These are phyloP conservation scores for Laodelphax striatellus DNA, from an alignment of 1,140 invertebrate species.

Conservation along the genomic window DNA sequence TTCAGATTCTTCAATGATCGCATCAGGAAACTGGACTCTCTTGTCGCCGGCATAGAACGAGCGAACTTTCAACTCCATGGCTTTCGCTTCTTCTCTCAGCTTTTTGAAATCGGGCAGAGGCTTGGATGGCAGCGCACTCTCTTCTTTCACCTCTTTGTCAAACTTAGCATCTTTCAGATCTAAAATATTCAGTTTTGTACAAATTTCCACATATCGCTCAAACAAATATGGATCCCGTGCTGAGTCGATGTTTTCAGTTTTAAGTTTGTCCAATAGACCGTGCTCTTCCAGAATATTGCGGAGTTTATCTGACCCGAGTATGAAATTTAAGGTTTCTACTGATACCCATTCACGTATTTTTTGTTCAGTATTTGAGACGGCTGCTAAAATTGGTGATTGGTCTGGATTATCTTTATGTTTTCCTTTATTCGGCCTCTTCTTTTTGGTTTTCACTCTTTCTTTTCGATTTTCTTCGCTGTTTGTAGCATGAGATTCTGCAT, in stretches of 20 bases:
- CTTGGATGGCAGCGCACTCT: background rate
- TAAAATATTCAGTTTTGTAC: background rate
- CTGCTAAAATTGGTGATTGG: background rate
- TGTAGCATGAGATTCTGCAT: no score
- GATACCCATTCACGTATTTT: background rate
- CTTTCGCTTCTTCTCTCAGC: background rate
- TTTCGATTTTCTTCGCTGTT: no score
- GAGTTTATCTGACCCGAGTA: background rate
- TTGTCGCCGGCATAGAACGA: background rate
- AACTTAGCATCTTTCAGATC: background rate
- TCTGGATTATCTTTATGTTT: background rate
- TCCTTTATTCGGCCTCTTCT: background rate
- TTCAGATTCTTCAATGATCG: background rate
- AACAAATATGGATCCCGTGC: background rate
- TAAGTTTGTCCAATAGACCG: background rate
- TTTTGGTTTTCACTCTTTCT: background rate
- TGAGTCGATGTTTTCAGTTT: background rate
- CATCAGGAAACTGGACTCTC: background rate
- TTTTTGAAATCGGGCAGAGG: background rate
- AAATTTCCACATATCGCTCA: background rate
- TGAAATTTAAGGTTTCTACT: background rate
- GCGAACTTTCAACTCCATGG: background rate
- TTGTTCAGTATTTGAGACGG: background rate
- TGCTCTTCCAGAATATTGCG: background rate
- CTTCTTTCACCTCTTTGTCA: background rate